Evolutionary conservation across 23 tunicate species (phyloP).

Genomic region (Corella eumyota): DNA sequence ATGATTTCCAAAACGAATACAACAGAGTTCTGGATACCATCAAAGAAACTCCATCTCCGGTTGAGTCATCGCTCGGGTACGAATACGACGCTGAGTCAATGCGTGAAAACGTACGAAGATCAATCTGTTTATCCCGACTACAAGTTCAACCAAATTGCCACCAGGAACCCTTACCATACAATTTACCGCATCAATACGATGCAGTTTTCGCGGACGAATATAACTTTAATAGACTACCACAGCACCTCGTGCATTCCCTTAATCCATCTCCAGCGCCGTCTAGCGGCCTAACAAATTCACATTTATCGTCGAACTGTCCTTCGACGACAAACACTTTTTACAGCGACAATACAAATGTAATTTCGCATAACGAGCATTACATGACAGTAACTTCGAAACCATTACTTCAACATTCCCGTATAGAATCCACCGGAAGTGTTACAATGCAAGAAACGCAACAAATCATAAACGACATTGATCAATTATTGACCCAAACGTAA

Average conservation of each 20-base stretch:
- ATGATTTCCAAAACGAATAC: slow-evolving; percentile 15
- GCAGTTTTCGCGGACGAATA: slow-evolving; percentile 1
- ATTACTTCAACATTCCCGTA: no score
- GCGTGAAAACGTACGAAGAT: slow-evolving; percentile 20
- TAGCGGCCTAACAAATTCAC: slow-evolving; percentile 15
- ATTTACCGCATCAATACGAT: not conserved
- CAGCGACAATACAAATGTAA: not conserved
- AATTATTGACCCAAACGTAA: slow-evolving; percentile 2
- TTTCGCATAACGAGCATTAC: not conserved
- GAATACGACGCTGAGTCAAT: slow-evolving; percentile 16
- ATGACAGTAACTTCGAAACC: no score
- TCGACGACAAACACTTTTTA: not conserved
- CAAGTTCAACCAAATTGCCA: not conserved
- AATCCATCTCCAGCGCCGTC: slow-evolving; percentile 33
- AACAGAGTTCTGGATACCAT: slow-evolving; percentile 22
- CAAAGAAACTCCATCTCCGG: slow-evolving; percentile 8
- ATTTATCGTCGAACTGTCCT: slow-evolving; percentile 9
- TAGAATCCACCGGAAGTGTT: not conserved
- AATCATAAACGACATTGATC: slow-evolving; percentile 17
- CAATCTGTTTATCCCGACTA: slow-evolving; percentile 12
- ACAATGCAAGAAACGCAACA: slow-evolving; percentile 19
- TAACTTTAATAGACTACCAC: no score
- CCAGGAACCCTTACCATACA: not conserved
- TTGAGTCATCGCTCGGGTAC: slow-evolving; percentile 5
- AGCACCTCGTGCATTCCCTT: slow-evolving; percentile 10